Evolutionary conservation across 2,113 vertebrate species (phyloP).

Genomic region (Dascyllus trimaculatus): DNA sequence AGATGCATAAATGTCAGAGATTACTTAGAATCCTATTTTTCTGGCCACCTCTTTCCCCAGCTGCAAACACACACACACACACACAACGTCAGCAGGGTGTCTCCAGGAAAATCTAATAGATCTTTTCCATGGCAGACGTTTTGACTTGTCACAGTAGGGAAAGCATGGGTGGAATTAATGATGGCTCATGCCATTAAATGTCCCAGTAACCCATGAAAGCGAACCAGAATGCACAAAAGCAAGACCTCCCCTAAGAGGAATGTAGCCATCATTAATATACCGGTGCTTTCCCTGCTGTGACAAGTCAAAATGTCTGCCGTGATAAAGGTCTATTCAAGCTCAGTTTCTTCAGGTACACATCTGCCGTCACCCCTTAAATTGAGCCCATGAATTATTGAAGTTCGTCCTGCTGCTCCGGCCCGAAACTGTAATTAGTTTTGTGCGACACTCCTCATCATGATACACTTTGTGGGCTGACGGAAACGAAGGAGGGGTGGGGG

Average conservation of each 20-base stretch:
- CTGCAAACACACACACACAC: slow-evolving; percentile 2
- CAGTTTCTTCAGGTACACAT: slow-evolving; percentile 49
- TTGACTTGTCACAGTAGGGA: too few relatives aligned
- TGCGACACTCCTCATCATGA: slow-evolving; percentile 56
- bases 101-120: slow-evolving; percentile 24
- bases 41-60: neutral
- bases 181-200: too few relatives aligned
- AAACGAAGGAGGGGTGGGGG: neutral
- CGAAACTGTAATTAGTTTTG: slow-evolving; percentile 76
- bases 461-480: slow-evolving; percentile 37
- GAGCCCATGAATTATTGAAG: slow-evolving; percentile 80
- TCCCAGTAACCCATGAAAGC: too few relatives aligned
- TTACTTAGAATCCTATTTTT: slow-evolving; percentile 18
- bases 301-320: too few relatives aligned
- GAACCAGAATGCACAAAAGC: too few relatives aligned
- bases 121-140: too few relatives aligned
- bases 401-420: slow-evolving; percentile 60
- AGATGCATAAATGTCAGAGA: slow-evolving; percentile 26
- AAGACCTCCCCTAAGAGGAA: too few relatives aligned
- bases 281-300: too few relatives aligned
- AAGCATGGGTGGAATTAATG: too few relatives aligned
- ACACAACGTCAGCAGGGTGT: neutral
- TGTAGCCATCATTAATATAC: too few relatives aligned
- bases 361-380: slow-evolving; percentile 54
- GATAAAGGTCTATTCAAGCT: neutral